Evolutionary conservation across 2,797 vertebrate genomes (phyloP), one percentile per base, ranked within the genome.

Genomic region (Mus caroli): DNA sequence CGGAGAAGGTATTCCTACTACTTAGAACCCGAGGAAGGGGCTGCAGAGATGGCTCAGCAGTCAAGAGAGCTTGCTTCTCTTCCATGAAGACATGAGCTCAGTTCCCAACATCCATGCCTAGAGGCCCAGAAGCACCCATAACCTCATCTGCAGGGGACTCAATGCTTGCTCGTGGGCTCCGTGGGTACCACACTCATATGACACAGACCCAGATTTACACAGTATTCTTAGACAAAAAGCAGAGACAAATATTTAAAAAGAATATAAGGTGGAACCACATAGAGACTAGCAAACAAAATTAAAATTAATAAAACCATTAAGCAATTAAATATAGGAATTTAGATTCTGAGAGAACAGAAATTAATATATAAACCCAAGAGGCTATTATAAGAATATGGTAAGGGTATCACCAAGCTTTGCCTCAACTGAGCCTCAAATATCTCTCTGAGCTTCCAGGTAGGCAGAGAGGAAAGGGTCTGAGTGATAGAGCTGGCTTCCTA

Each of bases 391-490:
- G 20, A 69, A 52, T 58, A 85, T 37, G 62, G 31, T 75, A 76
- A 85, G 26, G 0, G 0, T 67, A 56, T 78, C n/a, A 69, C 31
- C 24, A 56, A 94, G 2, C 4, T 73, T 69, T 69, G 31, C 56
- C 78, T 24, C 19, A 76, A n/a, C 1, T 6, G 26, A 92, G 11
- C 14, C 75, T 91, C 50, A 52, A 3, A 46, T 62, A 67, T 78
- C n/a, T 56, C 60, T 69, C 62, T 67, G 76, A 96, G 87, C 15
- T 97, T 95, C 58, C 67, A 43, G 11, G 88, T 43, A 84, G 73
- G 40, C 87, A 75, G 92, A 85, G 71, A 56, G 24, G 62, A 94
- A 95, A 85, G 67, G 40, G 19, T 7, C 73, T 13, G 54, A 58
- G 11, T 13, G 12, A 28, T 4, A 15, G 1, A 46, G 3, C 0